phyloP scores from a whole-genome alignment of 1,140 invertebrate genomes.

The Ips nitidus region DNA sequence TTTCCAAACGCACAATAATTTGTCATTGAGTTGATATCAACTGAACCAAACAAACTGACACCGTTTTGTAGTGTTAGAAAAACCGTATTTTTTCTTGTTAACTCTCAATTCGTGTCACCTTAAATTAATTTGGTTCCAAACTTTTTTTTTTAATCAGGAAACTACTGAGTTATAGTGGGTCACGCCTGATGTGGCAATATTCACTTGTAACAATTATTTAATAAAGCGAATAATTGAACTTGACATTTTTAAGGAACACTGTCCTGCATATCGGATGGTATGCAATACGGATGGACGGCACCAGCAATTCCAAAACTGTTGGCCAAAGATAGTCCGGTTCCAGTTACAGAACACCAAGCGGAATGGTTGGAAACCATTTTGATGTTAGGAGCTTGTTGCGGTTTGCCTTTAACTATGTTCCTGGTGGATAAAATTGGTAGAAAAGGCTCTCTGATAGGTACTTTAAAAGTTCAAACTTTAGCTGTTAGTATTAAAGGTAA shows the following conservation, averaged over 20 bases:
- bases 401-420: conserved; percentile 57
- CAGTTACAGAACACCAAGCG: conserved; percentile 42
- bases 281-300: conserved; percentile 43
- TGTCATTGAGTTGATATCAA: too few species aligned
- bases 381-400: conserved; percentile 62
- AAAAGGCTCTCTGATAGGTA: conserved; percentile 53
- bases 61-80: background rate
- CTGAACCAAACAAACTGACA: too few species aligned
- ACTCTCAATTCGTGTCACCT: background rate
- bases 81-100: background rate
- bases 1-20: too few species aligned
- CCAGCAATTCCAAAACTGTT: conserved; percentile 52
- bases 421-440: conserved; percentile 66
- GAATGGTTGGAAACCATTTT: conserved; percentile 64
- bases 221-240: background rate
- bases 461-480: background rate
- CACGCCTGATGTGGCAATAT: conserved; percentile 1
- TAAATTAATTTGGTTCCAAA: background rate
- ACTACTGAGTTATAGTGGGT: background rate
- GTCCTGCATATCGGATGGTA: conserved; percentile 41
- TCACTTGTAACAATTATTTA: conserved; percentile 1
- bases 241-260: conserved; percentile 37
- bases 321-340: conserved; percentile 44
- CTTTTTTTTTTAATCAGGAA: background rate
- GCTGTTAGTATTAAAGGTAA: background rate